Base-by-base conservation (phyloP, 2,888 invertebrate genomes). In the Emmelina monodactyla region DNA sequence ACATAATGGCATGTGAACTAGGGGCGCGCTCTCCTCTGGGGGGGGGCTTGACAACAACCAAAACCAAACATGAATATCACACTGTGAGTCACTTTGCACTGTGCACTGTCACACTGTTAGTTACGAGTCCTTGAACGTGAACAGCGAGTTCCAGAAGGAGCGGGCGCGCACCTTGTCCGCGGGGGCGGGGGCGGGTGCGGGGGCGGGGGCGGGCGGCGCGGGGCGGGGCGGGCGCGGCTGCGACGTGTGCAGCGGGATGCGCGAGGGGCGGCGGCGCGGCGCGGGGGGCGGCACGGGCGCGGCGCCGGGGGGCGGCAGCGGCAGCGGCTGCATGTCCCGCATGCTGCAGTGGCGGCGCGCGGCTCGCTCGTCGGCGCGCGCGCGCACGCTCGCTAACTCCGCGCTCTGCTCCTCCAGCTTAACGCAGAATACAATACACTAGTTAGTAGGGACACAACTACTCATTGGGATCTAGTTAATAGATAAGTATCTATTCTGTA, bases 341-440 rank as follows among this genome's bases (percentile, higher is more conserved):
- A 76, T 82, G 64, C 63, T 67, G 53, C 49, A 49, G 58, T 62
- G 64, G 43, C n/a, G n/a, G n/a, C n/a, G n/a, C n/a, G n/a, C n/a
- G n/a, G n/a, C n/a, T n/a, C n/a, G n/a, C n/a, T n/a, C n/a, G n/a
- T n/a, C n/a, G 37, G 91, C 82, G 38, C 87, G 84, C 1, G 91
- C 91, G 43, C 85, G 82, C 11, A 91, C 89, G n/a, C 91, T 91
- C 64, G 92, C 92, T 51, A 92, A 55, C 61, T 92, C 91, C 50
- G 92, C 91, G 53, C 86, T 89, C 59, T 88, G 87, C 64, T 92
- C 91, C 65, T 91, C 91, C 50, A 92, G 69, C 91, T 92, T 78
- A 11, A 55, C n/a, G n/a, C n/a, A n/a, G n/a, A n/a, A n/a, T n/a
- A n/a, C n/a, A n/a, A n/a, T n/a, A n/a, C n/a, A n/a, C n/a, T n/a